Evolutionary conservation across 2,888 invertebrate species (phyloP), one percentile per base, ranked within the genome.

Genomic region (Tipula unca): DNA sequence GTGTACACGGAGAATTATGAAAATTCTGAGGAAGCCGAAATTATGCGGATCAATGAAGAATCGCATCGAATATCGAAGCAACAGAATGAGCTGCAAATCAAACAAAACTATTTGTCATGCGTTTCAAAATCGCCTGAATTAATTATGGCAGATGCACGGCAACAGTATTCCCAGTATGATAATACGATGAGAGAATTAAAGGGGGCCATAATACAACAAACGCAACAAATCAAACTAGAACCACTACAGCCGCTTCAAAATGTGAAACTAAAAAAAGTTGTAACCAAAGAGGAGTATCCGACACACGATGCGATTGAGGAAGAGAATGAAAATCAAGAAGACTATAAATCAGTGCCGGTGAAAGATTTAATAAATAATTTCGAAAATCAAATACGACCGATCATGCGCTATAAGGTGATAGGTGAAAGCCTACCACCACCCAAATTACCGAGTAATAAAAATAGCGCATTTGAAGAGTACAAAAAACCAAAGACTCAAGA

Each of bases 351-450:
- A 82, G 42, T 85, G 17, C 82, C 86, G n/a, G 86, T 86, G 13
- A 86, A 86, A 85, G 89, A 90, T 85, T 88, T 94, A 39, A 94
- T 94, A 85, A 91, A 92, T 86, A 92, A 92, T 87, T 94, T 94
- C 87, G 94, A 94, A 88, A 92, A 93, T 88, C 93, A 93, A n/a
- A 91, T 92, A n/a, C 90, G 92, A 89, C 93, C 93, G 0, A 88
- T 91, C 4, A 90, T 93, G 88, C 92, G 92, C 86, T 92, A 92
- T 87, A 93, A 93, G 42, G n/a, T 85, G 0, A 35, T 83, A 13
- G 87, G 86, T 2, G 84, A 84, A 36, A 35, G 39, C 8, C 20
- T 84, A 36, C 84, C 84, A 10, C 69, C 20, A 69, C 69, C 20
- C 0, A 69, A 69, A 69, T 69, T 69, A 69, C 20, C 39, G 13